Conservation (phyloP, 2,113 vertebrate genomes). For the Tupaia chinensis region DNA sequence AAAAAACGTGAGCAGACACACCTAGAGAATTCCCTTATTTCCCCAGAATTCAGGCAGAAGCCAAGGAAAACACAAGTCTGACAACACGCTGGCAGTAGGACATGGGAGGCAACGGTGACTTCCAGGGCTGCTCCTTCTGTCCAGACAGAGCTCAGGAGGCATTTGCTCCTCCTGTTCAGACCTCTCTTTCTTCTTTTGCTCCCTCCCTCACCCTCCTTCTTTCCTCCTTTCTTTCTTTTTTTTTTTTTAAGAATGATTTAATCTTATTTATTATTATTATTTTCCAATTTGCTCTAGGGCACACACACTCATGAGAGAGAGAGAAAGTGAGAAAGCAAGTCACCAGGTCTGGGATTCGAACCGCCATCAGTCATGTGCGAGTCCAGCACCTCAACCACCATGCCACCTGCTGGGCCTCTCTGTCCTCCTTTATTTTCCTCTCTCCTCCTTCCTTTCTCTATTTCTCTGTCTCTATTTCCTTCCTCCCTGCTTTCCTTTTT, state of each 20-base stretch:
- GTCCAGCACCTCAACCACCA: too few species aligned
- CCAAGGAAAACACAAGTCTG: not conserved
- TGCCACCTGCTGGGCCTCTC: too few species aligned
- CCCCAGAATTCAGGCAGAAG: slow-evolving; percentile 10
- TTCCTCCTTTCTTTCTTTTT: accelerated
- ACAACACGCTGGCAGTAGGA: not conserved
- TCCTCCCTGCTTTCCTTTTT: accelerated
- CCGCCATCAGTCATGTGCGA: too few species aligned
- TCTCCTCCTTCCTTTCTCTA: too few species aligned
- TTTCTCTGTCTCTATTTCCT: not conserved
- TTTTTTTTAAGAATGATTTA: too few species aligned
- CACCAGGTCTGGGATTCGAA: too few species aligned
- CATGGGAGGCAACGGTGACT: not conserved
- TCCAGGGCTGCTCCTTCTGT: not conserved
- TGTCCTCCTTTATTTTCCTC: too few species aligned
- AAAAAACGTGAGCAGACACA: not conserved
- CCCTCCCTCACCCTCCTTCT: not conserved
- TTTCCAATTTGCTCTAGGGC: too few species aligned
- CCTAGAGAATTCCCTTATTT: not conserved
- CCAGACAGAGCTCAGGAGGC: not conserved
- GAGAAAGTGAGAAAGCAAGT: too few species aligned
- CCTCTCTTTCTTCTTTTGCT: not conserved
- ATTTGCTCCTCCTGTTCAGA: not conserved
- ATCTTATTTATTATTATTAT: too few species aligned
- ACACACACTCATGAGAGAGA: too few species aligned